These are phyloP conservation scores for Chiridota heheva DNA, from an alignment of 35 echinoderm and acorn worm genomes.

Conservation along the genomic window DNA sequence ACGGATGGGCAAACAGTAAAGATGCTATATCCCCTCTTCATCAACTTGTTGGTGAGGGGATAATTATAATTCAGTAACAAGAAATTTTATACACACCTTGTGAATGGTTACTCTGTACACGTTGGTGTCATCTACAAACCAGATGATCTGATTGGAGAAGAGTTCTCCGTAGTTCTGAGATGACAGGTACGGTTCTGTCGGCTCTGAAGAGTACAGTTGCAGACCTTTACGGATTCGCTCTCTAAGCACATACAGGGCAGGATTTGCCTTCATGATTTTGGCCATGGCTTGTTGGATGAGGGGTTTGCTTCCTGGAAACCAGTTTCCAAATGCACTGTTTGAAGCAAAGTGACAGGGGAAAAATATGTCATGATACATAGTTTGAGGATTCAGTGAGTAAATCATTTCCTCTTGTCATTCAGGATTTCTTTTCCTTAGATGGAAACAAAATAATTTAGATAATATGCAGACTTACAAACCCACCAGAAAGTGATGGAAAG, in stretches of 20 bases:
- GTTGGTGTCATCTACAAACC: constrained; percentile 99
- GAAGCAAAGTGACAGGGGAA: not conserved
- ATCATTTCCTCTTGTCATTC: not conserved
- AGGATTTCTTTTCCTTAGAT: not conserved
- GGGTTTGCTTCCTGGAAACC: constrained; percentile 97
- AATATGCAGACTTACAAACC: no score
- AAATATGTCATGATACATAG: not conserved
- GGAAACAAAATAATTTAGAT: no score
- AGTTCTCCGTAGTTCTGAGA: constrained; percentile 99
- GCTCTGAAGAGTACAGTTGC: constrained; percentile 94
- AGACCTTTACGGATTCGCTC: constrained; percentile 97
- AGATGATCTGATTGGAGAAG: constrained; percentile 99
- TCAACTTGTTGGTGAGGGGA: no score
- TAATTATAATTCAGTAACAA: no score
- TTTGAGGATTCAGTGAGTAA: not conserved
- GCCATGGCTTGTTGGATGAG: constrained; percentile 98
- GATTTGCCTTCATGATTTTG: constrained; percentile 98
- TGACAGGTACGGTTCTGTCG: constrained; percentile 95
- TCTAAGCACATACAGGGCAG: constrained; percentile 89
- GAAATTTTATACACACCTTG: constrained; percentile 80
- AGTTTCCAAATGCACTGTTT: constrained; percentile 97
- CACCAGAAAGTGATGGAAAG: no score
- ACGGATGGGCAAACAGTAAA: no score
- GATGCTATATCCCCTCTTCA: no score
- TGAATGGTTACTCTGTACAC: constrained; percentile 99